Evolutionary conservation across 2,113 vertebrate genomes (phyloP), one percentile per base, ranked within the genome.

Genomic region (Urocitellus parryii): DNA sequence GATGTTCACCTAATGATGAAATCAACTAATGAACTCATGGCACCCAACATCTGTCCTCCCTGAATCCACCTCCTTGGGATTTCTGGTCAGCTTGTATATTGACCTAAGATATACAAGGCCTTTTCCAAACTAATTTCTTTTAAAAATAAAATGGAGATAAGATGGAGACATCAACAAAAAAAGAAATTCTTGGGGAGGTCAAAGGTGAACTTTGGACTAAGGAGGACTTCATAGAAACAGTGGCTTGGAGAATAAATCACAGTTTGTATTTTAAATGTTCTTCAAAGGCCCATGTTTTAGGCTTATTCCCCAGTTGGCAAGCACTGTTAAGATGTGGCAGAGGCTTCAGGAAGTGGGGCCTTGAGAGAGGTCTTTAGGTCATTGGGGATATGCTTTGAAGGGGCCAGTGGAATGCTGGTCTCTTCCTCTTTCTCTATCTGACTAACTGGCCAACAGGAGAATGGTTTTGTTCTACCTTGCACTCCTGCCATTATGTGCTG

Each of bases 81-180:
- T 63, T 88, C 61, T 17, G 87, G 25, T 77, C 22, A 32, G 29
- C 25, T 34, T 81, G 81, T 20, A 63, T 65, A 48, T 3, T 24
- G 39, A 68, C 16, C 48, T 37, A 61, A 87, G 29, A 39, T 37
- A 37, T 8, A 77, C 18, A 88, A 32, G 53, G 70, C 53, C 42
- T 88, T 77, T 96, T 32, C 14, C 61, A 72, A 90, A 88, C 5
- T 45, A 51, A 27, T 12, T 77, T 63, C 29, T 85, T 73, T 65
- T 92, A 92, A 73, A 93, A 91, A 58, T 65, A 51, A 85, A 85
- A 68, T 76, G 27, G 78, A 63, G 7, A 22, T 61, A 61, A 61
- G 68, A 42, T 9, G 12, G 68, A 58, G 25, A 73, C 10, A 8
- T 39, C 24, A 16, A 32, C 4, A 4, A 74, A 88, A 18, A 27